Percentiles rank a stretch among this genome's conserved stretches.
phyloP scores from a whole-genome alignment of 2,888 invertebrate species.

The Spodoptera picta region DNA sequence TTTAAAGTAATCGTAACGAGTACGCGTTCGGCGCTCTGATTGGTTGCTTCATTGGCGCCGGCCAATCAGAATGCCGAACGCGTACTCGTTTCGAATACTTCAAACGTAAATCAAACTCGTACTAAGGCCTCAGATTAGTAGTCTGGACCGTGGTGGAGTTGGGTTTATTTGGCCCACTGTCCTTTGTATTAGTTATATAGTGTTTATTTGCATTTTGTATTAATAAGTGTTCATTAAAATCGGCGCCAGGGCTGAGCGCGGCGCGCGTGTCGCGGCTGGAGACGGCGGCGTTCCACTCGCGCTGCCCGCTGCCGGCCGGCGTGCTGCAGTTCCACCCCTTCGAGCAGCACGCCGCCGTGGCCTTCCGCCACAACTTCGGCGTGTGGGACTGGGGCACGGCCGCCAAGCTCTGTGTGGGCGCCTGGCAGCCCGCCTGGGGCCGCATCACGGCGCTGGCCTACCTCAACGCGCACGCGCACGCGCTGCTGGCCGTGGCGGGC shows the following conservation, averaged over 20 bases:
- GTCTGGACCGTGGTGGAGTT: no score
- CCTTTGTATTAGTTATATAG: no score
- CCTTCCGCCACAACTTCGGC: slow-evolving; percentile 94
- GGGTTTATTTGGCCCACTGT: no score
- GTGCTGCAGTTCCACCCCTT: slow-evolving; percentile 96
- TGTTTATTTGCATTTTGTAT: no score
- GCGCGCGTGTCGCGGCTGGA: slow-evolving; percentile 91
- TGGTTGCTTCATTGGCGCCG: no score
- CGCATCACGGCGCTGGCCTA: slow-evolving; percentile 95
- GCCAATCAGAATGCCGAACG: no score
- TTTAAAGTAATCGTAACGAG: no score
- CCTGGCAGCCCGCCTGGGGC: slow-evolving; percentile 87
- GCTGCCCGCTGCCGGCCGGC: slow-evolving; percentile 93
- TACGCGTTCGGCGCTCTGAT: no score
- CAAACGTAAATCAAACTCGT: no score
- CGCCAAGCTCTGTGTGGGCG: slow-evolving; percentile 90
- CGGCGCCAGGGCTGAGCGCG: slow-evolving; percentile 61
- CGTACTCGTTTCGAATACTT: no score
- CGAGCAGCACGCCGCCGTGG: slow-evolving; percentile 95
- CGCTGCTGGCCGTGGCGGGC: slow-evolving; percentile 92
- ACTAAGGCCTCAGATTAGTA: no score
- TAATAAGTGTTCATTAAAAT: no score
- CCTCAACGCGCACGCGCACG: slow-evolving; percentile 95
- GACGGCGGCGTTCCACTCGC: slow-evolving; percentile 94
- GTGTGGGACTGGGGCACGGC: slow-evolving; percentile 95